phyloP scores from a whole-genome alignment of 1,140 invertebrate genomes.

The Ctenoplectra terminalis region DNA sequence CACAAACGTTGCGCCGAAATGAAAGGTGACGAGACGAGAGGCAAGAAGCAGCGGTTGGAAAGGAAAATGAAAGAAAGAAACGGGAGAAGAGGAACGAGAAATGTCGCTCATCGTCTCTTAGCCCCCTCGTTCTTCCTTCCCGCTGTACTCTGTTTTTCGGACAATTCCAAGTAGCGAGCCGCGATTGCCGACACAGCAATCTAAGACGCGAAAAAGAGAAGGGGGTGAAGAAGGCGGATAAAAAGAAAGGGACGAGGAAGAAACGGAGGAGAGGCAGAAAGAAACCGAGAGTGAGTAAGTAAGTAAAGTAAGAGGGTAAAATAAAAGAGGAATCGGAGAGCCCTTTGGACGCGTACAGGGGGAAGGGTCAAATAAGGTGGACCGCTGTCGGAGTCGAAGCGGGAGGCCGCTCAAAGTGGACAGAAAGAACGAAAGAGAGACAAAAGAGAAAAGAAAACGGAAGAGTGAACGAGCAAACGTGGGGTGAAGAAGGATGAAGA shows the following conservation, averaged over 20 bases:
- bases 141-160: constrained; percentile 40
- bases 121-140: constrained; percentile 29
- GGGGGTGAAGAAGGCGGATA: neutral
- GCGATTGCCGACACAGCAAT: constrained; percentile 42
- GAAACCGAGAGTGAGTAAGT: constrained; percentile 61
- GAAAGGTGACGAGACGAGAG: neutral
- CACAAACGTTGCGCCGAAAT: neutral
- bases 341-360: constrained; percentile 42
- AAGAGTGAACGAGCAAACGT: constrained; percentile 34
- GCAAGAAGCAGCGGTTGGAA: neutral
- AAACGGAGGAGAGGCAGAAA: constrained; percentile 46
- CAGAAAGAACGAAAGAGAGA: constrained; percentile 54
- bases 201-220: constrained; percentile 38
- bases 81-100: neutral
- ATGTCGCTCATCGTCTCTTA: constrained; percentile 7
- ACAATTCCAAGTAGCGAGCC: constrained; percentile 45
- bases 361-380: constrained; percentile 51
- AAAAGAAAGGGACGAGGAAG: constrained; percentile 32
- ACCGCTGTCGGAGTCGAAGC: constrained; percentile 56
- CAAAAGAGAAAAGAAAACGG: constrained; percentile 56
- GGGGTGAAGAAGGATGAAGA: constrained; percentile 6
- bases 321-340: constrained; percentile 60
- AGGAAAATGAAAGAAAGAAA: neutral
- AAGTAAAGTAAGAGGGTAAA: constrained; percentile 57
- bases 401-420: constrained; percentile 56